Conservation (phyloP, 2,797 vertebrate species). For the Sebastes jordani region DNA sequence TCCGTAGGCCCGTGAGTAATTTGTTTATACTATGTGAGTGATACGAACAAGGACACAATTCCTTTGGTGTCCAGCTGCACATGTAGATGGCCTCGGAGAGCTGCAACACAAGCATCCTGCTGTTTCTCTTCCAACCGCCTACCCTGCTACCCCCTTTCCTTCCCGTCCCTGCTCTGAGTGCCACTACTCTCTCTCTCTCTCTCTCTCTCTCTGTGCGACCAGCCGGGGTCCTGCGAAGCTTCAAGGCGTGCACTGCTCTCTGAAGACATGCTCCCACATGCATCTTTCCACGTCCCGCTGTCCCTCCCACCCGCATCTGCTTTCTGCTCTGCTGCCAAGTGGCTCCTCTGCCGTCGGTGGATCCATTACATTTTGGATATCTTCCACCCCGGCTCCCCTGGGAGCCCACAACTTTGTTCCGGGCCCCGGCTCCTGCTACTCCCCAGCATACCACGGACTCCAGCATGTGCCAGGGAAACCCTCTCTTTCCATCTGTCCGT, state of each 20-base stretch:
- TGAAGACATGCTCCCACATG: slow-evolving; percentile 49
- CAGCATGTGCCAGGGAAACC: slow-evolving; percentile 61
- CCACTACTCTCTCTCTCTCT: slow-evolving; percentile 4
- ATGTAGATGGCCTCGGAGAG: slow-evolving; percentile 49
- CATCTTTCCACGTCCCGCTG: slow-evolving; percentile 39
- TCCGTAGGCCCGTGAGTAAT: slow-evolving; percentile 61
- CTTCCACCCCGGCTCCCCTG: slow-evolving; percentile 61
- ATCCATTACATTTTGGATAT: slow-evolving; percentile 72
- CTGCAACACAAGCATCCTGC: slow-evolving; percentile 58
- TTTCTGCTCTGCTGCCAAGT: slow-evolving; percentile 56
- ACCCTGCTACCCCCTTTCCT: not conserved
- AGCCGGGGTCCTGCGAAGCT: slow-evolving; percentile 46
- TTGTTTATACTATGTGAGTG: slow-evolving; percentile 74
- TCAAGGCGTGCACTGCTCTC: slow-evolving; percentile 44
- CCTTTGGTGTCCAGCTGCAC: slow-evolving; percentile 72
- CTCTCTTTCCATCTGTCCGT: slow-evolving; percentile 64
- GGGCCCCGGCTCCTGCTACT: slow-evolving; percentile 54
- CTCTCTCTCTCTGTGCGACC: slow-evolving; percentile 6
- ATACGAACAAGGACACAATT: slow-evolving; percentile 61
- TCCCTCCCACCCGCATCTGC: slow-evolving; percentile 52
- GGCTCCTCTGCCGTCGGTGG: slow-evolving; percentile 44
- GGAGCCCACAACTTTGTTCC: slow-evolving; percentile 58
- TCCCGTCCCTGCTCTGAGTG: not conserved
- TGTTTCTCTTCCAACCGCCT: slow-evolving; percentile 50
- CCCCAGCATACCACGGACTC: slow-evolving; percentile 67